Conservation (phyloP, 2,113 vertebrate genomes). For the Capreolus pygargus region DNA sequence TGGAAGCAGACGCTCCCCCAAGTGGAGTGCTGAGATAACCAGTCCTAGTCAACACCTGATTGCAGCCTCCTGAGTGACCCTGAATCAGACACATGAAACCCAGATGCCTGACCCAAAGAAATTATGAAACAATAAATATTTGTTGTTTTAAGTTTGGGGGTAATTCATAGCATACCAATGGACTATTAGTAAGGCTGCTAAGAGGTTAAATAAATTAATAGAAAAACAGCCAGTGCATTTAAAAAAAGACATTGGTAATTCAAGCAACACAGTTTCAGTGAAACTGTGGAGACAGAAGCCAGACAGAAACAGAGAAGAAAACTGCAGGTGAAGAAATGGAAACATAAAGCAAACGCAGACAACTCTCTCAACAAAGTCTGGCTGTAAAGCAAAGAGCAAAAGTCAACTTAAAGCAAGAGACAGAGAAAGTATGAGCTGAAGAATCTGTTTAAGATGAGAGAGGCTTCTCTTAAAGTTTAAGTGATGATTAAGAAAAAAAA, state of each 20-base stretch:
- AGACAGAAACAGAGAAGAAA: constrained; percentile 31
- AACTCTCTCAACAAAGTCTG: not conserved
- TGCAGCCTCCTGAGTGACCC: not conserved
- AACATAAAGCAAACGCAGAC: not conserved
- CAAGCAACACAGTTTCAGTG: constrained; percentile 1
- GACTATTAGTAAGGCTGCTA: not conserved
- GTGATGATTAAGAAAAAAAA: not conserved
- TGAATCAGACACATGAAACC: not conserved
- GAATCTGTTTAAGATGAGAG: not conserved
- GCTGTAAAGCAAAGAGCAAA: not conserved
- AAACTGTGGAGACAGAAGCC: not conserved
- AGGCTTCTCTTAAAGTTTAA: not conserved
- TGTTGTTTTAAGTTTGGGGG: not conserved
- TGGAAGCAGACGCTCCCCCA: not conserved
- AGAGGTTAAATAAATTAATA: not conserved
- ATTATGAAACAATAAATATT: not conserved
- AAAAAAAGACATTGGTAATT: not conserved
- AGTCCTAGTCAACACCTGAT: not conserved
- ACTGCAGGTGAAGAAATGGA: not conserved
- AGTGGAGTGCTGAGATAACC: not conserved
- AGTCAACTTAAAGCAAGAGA: not conserved
- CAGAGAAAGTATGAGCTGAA: not conserved
- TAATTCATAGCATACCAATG: not conserved
- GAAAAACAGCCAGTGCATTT: not conserved
- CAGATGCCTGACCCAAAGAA: not conserved